Conservation (phyloP, 2,888 invertebrate species). For the Volucella inanis region DNA sequence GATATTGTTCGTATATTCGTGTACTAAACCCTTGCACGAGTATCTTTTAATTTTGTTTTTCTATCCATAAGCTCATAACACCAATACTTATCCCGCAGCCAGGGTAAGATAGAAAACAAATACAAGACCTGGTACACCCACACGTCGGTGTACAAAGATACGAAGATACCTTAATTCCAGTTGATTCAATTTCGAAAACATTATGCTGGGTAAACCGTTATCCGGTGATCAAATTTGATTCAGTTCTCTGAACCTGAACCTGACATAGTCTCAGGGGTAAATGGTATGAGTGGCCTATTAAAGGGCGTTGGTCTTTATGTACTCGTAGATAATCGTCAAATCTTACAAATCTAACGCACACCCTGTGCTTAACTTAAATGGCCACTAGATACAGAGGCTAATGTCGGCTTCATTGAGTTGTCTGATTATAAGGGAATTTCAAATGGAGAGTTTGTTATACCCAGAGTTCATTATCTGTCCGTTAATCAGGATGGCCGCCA, state of each 20-base stretch:
- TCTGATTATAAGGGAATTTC: constrained; percentile 7
- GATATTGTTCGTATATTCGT: too few species aligned
- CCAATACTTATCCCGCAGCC: neutral
- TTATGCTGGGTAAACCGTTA: neutral
- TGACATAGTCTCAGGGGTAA: too few species aligned
- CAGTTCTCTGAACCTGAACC: neutral
- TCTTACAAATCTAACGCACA: neutral
- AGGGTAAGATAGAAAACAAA: neutral
- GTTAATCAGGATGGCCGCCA: constrained; percentile 1
- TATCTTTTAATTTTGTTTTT: too few species aligned
- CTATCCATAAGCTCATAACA: too few species aligned
- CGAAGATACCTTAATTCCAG: neutral
- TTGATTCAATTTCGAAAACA: too few species aligned
- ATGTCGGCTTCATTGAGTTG: neutral
- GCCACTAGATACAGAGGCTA: neutral
- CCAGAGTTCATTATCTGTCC: constrained; percentile 3
- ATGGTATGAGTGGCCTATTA: neutral
- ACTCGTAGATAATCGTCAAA: constrained; percentile 8
- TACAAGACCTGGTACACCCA: neutral
- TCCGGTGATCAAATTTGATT: neutral
- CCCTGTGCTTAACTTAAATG: neutral
- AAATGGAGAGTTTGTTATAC: neutral
- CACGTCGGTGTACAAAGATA: neutral
- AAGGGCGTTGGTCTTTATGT: neutral
- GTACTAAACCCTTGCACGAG: too few species aligned